Percentiles rank a stretch among this genome's conserved stretches.
Evolutionary conservation across 2,888 invertebrate species (phyloP).

Genomic region (Steromphala cineraria): DNA sequence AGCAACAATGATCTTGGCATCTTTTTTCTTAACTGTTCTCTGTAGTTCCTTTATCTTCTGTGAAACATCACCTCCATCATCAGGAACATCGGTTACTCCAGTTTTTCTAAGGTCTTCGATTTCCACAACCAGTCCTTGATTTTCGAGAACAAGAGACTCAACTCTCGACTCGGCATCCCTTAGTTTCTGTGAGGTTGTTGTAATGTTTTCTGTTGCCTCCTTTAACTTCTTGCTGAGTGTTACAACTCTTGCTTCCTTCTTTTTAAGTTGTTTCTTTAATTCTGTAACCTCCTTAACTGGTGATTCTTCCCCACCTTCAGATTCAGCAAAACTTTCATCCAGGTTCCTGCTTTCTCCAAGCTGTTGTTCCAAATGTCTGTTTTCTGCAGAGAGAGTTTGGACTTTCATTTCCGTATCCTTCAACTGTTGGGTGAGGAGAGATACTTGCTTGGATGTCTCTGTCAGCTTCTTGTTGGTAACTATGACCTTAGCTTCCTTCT

Average conservation of each 20-base stretch:
- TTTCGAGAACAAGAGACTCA: neutral
- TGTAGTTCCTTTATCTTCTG: slow-evolving; percentile 6
- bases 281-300: slow-evolving; percentile 24
- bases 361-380: slow-evolving; percentile 34
- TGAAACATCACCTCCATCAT: neutral
- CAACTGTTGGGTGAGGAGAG: slow-evolving; percentile 27
- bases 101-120: neutral
- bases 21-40: slow-evolving; percentile 25
- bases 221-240: slow-evolving; percentile 52
- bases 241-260: slow-evolving; percentile 53
- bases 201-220: slow-evolving; percentile 27
- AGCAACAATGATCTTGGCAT: slow-evolving; percentile 24
- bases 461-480: slow-evolving; percentile 36
- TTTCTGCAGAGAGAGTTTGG: slow-evolving; percentile 24
- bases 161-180: neutral
- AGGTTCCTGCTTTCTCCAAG: neutral
- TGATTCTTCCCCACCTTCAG: slow-evolving; percentile 28
- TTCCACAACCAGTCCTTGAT: neutral
- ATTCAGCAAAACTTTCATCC: slow-evolving; percentile 8
- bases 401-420: slow-evolving; percentile 25
- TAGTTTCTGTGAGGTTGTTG: neutral
- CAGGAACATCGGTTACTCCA: neutral
- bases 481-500: slow-evolving; percentile 53
- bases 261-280: slow-evolving; percentile 49
- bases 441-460: slow-evolving; percentile 26